Evolutionary conservation across 92 coral and sea anemone species (phyloP).

Genomic region (Epizoanthus fatuus): DNA sequence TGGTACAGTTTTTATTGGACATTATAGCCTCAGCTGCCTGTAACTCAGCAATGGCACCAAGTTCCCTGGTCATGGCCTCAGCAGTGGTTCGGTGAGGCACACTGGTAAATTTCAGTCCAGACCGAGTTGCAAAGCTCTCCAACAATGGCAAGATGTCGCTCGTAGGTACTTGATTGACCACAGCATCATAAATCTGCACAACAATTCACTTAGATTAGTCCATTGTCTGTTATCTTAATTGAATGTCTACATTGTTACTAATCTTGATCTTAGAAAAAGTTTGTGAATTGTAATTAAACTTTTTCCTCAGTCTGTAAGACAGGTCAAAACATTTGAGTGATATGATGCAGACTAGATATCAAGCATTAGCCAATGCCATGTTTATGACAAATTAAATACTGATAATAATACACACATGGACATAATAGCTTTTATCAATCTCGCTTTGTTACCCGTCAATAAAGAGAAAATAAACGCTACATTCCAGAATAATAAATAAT

Average conservation of each 20-base stretch:
- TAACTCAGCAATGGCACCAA: background rate
- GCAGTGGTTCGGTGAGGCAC: no score
- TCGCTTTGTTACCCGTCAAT: background rate
- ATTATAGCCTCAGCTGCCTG: background rate
- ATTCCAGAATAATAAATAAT: background rate
- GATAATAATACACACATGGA: no score
- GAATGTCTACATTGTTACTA: background rate
- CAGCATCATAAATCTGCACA: background rate
- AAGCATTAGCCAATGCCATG: no score
- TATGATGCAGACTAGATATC: no score
- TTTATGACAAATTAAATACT: no score
- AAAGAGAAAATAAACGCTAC: background rate
- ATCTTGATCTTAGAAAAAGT: background rate
- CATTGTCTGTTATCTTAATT: background rate
- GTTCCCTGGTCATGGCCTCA: no score
- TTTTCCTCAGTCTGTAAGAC: no score
- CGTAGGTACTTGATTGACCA: background rate
- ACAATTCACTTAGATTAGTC: background rate
- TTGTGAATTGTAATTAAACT: no score
- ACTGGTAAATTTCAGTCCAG: background rate
- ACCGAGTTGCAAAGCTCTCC: slow-evolving; percentile 2
- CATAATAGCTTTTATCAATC: no score
- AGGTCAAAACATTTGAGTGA: no score
- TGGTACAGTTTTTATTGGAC: background rate
- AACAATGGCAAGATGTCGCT: slow-evolving; percentile 2